Base-by-base conservation (phyloP, 2,888 invertebrate species). In the Nematopogon swammerdamellus region DNA sequence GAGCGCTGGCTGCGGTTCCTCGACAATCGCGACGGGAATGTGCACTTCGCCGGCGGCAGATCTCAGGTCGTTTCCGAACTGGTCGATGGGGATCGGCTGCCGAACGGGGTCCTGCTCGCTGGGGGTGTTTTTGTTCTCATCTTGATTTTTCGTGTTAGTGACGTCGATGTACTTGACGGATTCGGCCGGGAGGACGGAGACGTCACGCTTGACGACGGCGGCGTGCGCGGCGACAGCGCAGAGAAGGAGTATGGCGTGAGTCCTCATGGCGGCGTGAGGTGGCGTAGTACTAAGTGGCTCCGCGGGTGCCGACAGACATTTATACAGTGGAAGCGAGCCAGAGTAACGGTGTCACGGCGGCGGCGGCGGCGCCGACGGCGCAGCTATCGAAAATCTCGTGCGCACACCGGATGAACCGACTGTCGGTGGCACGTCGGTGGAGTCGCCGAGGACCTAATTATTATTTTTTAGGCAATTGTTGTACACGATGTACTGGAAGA, bases 261-360 rank as follows among this genome's bases (percentile, higher is more conserved):
- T 60, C 61, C 69, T 67, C 80, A 80, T 80, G 67, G 62, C 63
- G 57, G 59, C 56, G 57, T 58, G 55, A n/a, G n/a, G n/a, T n/a
- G 63, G 60, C 63, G 62, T 59, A 56, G 60, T 58, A 69, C 72
- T 70, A 60, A 54, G 57, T 60, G 59, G 11, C 14, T 14, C 59
- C 59, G 54, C 61, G 56, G 58, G 60, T 55, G 62, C 59, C 61
- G 57, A 50, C 56, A 57, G 52, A 55, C 67, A 63, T 77, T 72
- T 77, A 77, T 77, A 77, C 65, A 14, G n/a, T 36, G 11, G 36
- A 36, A 36, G 36, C 36, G 59, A 25, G 54, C 53, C 54, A 55
- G 59, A 52, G 56, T 77, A 77, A 77, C 77, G 77, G 77, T 76
- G 62, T 58, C 56, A 36, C 36, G 36, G 36, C 36, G 36, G 11